Conservation (phyloP, 2,888 invertebrate species). For the Diogma glabrata region DNA sequence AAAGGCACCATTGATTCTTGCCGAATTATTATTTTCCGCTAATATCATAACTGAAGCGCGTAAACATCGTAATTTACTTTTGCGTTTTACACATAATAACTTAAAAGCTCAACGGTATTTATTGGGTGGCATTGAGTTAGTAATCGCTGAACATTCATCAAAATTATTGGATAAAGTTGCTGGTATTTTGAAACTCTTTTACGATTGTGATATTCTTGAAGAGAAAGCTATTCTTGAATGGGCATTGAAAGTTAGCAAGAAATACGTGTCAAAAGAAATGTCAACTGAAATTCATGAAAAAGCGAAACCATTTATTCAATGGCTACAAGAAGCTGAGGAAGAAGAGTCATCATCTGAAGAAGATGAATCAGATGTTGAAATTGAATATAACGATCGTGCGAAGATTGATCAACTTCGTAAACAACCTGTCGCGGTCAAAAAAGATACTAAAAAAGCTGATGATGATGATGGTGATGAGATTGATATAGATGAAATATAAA, state of each 20-base stretch:
- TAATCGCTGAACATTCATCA: slow-evolving; percentile 69
- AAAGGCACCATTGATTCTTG: slow-evolving; percentile 86
- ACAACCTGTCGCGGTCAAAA: slow-evolving; percentile 35
- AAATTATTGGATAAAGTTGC: slow-evolving; percentile 78
- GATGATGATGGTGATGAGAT: slow-evolving; percentile 72
- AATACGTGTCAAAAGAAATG: slow-evolving; percentile 84
- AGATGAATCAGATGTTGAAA: slow-evolving; percentile 49
- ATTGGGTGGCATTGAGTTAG: slow-evolving; percentile 88
- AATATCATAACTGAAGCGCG: slow-evolving; percentile 57
- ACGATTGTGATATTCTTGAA: slow-evolving; percentile 89
- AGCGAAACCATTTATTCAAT: slow-evolving; percentile 88
- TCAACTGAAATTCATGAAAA: slow-evolving; percentile 84
- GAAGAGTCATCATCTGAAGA: slow-evolving; percentile 71
- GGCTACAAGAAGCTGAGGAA: slow-evolving; percentile 96
- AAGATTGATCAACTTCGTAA: slow-evolving; percentile 62
- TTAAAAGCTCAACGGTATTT: slow-evolving; percentile 81
- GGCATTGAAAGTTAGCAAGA: slow-evolving; percentile 90
- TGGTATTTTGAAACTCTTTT: slow-evolving; percentile 80
- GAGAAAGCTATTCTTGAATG: slow-evolving; percentile 92
- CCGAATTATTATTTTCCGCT: slow-evolving; percentile 75
- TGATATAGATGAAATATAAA: slow-evolving; percentile 89
- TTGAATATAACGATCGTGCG: slow-evolving; percentile 83
- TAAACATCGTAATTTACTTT: slow-evolving; percentile 62
- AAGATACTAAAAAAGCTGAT: slow-evolving; percentile 38
- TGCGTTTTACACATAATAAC: slow-evolving; percentile 74